These are phyloP conservation scores for Sebastes matsubarae DNA, from an alignment of 2,797 vertebrate species.

Conservation along the genomic window DNA sequence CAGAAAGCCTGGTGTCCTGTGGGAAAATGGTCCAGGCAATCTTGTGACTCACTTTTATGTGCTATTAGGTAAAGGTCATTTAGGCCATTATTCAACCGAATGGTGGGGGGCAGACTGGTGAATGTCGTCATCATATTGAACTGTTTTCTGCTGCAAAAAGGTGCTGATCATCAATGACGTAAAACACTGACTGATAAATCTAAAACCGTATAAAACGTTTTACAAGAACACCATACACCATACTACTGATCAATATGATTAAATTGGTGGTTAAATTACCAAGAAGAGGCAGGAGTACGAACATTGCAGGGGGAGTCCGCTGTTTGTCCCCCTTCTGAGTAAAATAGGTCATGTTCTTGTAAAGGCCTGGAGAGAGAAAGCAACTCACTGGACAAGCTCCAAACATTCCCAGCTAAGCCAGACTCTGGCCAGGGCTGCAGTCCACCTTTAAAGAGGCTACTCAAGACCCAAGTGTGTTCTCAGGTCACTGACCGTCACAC, in stretches of 20 bases:
- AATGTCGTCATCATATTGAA: neutral
- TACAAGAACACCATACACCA: neutral
- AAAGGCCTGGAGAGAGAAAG: slow-evolving; percentile 34
- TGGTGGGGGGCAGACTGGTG: neutral
- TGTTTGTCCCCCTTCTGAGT: slow-evolving; percentile 18
- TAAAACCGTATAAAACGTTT: neutral
- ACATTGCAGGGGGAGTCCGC: neutral
- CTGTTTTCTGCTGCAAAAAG: neutral
- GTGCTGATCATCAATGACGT: neutral
- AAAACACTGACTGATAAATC: neutral
- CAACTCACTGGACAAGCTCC: slow-evolving; percentile 25
- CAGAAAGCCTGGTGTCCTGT: slow-evolving; percentile 5
- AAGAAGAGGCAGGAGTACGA: neutral
- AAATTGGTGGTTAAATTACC: neutral
- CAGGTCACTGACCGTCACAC: slow-evolving; percentile 18
- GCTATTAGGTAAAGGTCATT: slow-evolving; percentile 4
- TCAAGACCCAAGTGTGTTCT: slow-evolving; percentile 9
- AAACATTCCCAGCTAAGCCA: slow-evolving; percentile 27
- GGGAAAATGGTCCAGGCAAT: slow-evolving; percentile 29
- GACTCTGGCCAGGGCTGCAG: slow-evolving; percentile 7
- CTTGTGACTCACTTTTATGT: slow-evolving; percentile 47
- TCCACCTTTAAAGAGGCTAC: slow-evolving; percentile 19
- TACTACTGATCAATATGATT: neutral
- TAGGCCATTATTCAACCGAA: slow-evolving; percentile 3
- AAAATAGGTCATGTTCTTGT: slow-evolving; percentile 61